phyloP scores from a whole-genome alignment of 2,888 invertebrate species.

The Dysmachus trigonus region DNA sequence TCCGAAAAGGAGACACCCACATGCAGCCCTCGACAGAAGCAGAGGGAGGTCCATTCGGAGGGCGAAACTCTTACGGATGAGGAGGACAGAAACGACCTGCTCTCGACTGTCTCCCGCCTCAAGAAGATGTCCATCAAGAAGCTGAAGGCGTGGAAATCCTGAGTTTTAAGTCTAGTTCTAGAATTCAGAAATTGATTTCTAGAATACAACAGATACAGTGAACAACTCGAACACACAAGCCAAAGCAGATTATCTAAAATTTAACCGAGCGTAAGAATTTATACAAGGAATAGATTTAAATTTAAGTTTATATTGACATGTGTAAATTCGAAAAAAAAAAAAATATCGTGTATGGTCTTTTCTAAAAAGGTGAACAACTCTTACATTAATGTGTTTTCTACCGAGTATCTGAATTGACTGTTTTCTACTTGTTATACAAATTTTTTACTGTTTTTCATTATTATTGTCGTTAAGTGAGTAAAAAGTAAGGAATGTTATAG shows the following conservation, averaged over 20 bases:
- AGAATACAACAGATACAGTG: no score
- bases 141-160: constrained; percentile 83
- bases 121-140: constrained; percentile 82
- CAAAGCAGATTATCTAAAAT: constrained; percentile 26
- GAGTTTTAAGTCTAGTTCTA: constrained; percentile 67
- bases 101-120: constrained; percentile 77
- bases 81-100: constrained; percentile 72
- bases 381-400: constrained; percentile 44
- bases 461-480: constrained; percentile 32
- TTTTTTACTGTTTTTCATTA: constrained; percentile 43
- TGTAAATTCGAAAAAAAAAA: constrained; percentile 5
- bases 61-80: constrained; percentile 75
- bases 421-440: constrained; percentile 46
- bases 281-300: constrained; percentile 39
- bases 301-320: constrained; percentile 34
- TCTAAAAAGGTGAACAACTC: constrained; percentile 24
- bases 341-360: constrained; percentile 31
- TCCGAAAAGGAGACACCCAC: constrained; percentile 68
- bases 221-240: neutral
- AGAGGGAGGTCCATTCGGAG: constrained; percentile 77
- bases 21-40: constrained; percentile 62
- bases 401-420: constrained; percentile 40
- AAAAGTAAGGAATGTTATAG: constrained; percentile 5
- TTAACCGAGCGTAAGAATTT: constrained; percentile 29
- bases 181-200: constrained; percentile 49